Conservation (phyloP, 2,888 invertebrate species). For the Tuberolachnus salignus region DNA sequence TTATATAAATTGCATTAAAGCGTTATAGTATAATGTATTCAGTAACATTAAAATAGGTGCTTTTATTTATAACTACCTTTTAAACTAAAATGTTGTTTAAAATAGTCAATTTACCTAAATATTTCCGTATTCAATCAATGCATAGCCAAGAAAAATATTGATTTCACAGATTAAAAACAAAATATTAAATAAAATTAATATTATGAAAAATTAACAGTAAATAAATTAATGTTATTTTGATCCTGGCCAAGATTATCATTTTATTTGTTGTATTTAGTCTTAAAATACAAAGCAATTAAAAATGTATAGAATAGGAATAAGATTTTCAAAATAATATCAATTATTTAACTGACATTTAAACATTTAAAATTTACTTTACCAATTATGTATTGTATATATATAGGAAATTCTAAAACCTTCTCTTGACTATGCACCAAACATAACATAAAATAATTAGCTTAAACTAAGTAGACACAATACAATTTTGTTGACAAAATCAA, state of each 20-base stretch:
- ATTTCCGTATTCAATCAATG: conserved; percentile 12
- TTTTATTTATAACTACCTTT: conserved; percentile 18
- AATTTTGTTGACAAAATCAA: conserved; percentile 15
- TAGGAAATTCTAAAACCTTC: neutral
- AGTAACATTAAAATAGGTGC: conserved; percentile 22
- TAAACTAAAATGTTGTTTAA: conserved; percentile 17
- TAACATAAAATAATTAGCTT: conserved; percentile 10
- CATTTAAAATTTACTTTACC: too few species aligned
- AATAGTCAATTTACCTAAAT: neutral
- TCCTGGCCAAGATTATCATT: neutral
- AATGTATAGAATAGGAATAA: neutral
- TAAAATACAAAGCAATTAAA: too few species aligned
- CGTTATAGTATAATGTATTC: conserved; percentile 22
- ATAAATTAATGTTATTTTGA: neutral
- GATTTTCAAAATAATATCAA: neutral
- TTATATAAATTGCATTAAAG: conserved; percentile 25
- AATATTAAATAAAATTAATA: neutral
- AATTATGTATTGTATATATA: too few species aligned
- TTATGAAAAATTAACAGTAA: neutral
- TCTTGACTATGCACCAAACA: conserved; percentile 39
- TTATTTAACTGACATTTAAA: too few species aligned
- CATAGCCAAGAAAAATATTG: conserved; percentile 28
- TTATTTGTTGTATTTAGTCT: neutral
- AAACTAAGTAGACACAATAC: neutral
- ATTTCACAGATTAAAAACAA: neutral